Conservation (phyloP, 2,113 vertebrate species). For the Calcarius ornatus region DNA sequence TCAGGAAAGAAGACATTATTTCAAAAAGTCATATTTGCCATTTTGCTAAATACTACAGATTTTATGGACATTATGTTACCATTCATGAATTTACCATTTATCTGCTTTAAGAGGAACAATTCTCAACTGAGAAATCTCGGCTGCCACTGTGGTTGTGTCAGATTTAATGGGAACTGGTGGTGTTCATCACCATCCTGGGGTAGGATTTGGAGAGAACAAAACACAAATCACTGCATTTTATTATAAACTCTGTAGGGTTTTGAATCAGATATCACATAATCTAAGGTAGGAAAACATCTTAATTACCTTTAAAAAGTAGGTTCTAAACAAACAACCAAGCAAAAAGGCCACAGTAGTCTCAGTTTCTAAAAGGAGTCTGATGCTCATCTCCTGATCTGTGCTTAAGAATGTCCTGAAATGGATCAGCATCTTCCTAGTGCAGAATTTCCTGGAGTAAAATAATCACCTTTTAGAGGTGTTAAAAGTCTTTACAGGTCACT, state of each 20-base stretch:
- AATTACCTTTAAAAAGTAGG: not conserved
- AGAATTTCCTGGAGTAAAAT: not conserved
- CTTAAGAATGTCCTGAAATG: not conserved
- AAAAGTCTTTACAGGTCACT: not conserved
- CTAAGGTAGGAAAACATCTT: not conserved
- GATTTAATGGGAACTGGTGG: not conserved
- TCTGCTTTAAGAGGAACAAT: not conserved
- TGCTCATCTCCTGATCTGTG: not conserved
- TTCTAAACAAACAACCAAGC: not conserved
- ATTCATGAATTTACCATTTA: not conserved
- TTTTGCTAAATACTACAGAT: not conserved
- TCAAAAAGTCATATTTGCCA: not conserved
- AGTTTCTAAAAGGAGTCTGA: not conserved
- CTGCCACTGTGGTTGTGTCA: not conserved
- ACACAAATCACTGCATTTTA: not conserved
- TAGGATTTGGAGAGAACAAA: not conserved
- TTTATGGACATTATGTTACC: not conserved
- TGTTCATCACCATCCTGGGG: not conserved
- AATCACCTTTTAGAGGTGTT: not conserved
- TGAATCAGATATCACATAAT: not conserved
- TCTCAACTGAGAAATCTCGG: not conserved
- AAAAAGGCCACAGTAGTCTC: not conserved
- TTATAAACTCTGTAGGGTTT: not conserved
- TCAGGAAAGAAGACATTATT: constrained; percentile 24
- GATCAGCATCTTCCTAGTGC: not conserved